Base-by-base conservation (phyloP, 2,888 invertebrate species). In the Kryphioiulus occultus region DNA sequence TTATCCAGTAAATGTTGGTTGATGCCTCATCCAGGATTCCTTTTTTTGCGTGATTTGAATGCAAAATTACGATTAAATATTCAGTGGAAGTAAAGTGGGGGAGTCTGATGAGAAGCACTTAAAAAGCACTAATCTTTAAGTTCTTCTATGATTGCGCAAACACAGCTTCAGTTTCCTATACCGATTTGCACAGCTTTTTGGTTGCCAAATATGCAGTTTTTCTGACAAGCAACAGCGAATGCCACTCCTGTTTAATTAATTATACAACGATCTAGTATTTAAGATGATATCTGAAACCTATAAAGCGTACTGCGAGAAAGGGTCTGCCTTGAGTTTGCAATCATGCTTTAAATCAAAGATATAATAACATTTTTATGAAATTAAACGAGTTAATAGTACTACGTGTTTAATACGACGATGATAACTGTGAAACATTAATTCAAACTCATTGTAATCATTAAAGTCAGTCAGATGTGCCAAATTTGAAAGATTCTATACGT, bases 1-100 rank as follows among this genome's bases (percentile, higher is more conserved):
- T 35, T 35, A 35, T 35, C 2, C 7, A 2, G 35, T 35, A 35
- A 35, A 35, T 2, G 53, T 4, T 68, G 22, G 59, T 10, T 26
- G 59, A n/a, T 26, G 59, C 10, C 26, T 1, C 78, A 78, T 68
- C 26, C 15, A 78, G 10, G 22, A 78, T 78, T 78, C 15, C 15
- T 1, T 5, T 30, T 30, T 78, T 30, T 22, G 22, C 30, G 26
- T 26, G 10, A 68, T 68, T 68, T 68, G 68, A 68, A 68, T 68
- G 78, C 9, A 78, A 78, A 78, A 78, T 78, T 78, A 78, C 26
- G 12, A 26, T 78, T 78, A 78, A 78, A 78, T 78, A 78, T 78
- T 78, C 78, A 78, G 9, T 26, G 15, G 12, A 78, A 15, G 26
- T 26, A 22, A 78, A 78, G 78, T 78, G 30, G 78, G 30, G 78